phyloP scores from a whole-genome alignment of 2,888 invertebrate genomes.

The Athalia rosae region DNA sequence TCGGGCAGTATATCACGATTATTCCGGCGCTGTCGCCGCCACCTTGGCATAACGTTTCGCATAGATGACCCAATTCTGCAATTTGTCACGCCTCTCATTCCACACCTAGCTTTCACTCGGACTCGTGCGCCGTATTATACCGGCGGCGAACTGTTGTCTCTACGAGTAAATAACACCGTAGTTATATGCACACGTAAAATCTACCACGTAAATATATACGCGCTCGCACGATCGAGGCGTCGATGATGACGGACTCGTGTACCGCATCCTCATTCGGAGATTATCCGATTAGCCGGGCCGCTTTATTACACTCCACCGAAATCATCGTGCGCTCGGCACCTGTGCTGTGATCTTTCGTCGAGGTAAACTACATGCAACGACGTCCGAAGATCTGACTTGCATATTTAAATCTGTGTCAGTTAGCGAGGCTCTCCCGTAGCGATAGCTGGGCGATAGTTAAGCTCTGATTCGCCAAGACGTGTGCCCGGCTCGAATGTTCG shows the following conservation, averaged over 20 bases:
- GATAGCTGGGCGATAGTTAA: slow-evolving; percentile 66
- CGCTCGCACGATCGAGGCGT: no score
- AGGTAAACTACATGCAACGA: neutral
- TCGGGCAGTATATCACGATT: neutral
- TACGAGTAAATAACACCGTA: neutral
- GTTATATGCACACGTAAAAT: neutral
- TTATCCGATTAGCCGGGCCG: no score
- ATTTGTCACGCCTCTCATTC: slow-evolving; percentile 68
- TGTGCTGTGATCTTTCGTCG: no score
- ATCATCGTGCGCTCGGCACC: no score
- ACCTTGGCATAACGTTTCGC: slow-evolving; percentile 44
- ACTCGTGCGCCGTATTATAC: neutral
- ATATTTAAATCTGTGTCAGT: slow-evolving; percentile 56
- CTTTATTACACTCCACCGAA: no score
- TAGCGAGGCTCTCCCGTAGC: slow-evolving; percentile 57
- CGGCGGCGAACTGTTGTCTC: neutral
- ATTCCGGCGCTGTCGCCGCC: neutral
- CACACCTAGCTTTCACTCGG: slow-evolving; percentile 65
- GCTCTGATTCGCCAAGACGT: slow-evolving; percentile 63
- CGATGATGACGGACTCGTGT: slow-evolving; percentile 58
- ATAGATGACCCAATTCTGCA: slow-evolving; percentile 64
- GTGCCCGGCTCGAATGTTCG: slow-evolving; percentile 42
- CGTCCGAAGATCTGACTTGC: neutral
- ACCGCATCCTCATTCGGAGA: no score
- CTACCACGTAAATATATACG: no score